Conservation (phyloP, 2,797 vertebrate genomes). For the Molothrus ater region DNA sequence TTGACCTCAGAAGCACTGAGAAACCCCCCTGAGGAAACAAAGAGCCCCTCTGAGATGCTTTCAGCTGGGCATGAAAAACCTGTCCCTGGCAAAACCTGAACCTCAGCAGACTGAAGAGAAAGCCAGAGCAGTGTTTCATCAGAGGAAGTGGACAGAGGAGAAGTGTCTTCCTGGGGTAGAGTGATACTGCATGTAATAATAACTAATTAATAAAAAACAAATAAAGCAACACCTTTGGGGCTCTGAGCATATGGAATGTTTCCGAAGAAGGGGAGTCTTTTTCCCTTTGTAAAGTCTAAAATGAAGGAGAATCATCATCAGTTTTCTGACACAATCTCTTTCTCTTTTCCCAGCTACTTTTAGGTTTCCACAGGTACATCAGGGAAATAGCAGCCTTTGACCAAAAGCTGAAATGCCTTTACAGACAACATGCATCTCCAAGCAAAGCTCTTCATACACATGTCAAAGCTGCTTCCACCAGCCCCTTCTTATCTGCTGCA, state of each 20-base stretch:
- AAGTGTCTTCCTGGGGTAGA: conserved; percentile 31
- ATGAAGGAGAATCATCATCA: conserved; percentile 96
- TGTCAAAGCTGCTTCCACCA: conserved; percentile 70
- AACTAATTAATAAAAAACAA: conserved; percentile 76
- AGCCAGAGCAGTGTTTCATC: conserved; percentile 10
- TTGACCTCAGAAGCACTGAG: not conserved
- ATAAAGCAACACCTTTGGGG: conserved; percentile 95
- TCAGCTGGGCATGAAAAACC: not conserved
- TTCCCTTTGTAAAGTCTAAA: conserved; percentile 99
- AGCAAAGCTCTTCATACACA: conserved; percentile 71
- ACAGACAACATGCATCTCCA: conserved; percentile 81
- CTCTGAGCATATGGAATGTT: conserved; percentile 99
- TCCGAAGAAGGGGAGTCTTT: conserved; percentile 99
- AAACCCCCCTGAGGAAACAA: not conserved
- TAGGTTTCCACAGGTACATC: conserved; percentile 67
- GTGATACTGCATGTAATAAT: conserved; percentile 40
- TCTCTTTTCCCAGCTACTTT: conserved; percentile 51
- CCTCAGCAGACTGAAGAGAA: conserved; percentile 19
- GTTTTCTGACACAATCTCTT: conserved; percentile 76
- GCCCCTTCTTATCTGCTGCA: conserved; percentile 69
- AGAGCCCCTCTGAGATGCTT: not conserved
- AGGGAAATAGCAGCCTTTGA: conserved; percentile 77
- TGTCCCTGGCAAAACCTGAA: not conserved
- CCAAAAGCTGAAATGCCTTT: conserved; percentile 81
- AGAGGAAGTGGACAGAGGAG: conserved; percentile 42